Conservation (phyloP, 2,797 vertebrate genomes). For the Heliangelus exortis region DNA sequence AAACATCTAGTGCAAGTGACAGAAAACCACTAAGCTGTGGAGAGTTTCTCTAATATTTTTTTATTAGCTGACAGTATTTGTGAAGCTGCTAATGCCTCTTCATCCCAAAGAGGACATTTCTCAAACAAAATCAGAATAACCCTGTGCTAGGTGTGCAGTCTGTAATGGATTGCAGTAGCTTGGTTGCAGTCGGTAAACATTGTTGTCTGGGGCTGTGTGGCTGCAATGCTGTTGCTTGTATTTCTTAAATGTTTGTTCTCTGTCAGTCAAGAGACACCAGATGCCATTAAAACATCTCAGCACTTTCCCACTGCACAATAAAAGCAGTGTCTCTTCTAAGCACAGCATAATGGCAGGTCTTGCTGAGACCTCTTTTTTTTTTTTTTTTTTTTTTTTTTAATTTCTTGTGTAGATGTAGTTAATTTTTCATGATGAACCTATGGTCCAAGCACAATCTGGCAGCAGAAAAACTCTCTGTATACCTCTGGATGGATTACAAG, state of each 20-base stretch:
- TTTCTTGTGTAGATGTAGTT: neutral
- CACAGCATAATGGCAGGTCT: neutral
- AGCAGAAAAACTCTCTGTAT: neutral
- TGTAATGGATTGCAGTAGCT: neutral
- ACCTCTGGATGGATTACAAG: neutral
- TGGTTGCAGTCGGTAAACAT: neutral
- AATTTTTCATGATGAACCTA: neutral
- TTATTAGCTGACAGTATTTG: constrained; percentile 53
- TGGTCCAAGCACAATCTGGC: neutral
- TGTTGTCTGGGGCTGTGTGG: neutral
- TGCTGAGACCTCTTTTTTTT: neutral
- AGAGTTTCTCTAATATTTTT: constrained; percentile 16
- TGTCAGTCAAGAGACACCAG: constrained; percentile 22
- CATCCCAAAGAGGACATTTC: constrained; percentile 18
- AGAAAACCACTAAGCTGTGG: constrained; percentile 3
- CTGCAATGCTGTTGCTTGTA: neutral
- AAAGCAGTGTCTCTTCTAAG: neutral
- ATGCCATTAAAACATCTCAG: constrained; percentile 23
- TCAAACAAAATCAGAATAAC: constrained; percentile 7
- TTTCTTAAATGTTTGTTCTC: constrained; percentile 30
- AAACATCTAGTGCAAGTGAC: neutral
- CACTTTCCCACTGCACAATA: neutral
- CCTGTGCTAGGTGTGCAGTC: neutral
- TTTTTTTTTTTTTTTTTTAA: neutral
- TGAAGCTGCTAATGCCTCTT: constrained; percentile 43